These are phyloP conservation scores for Montipora sp. DNA, from an alignment of 64 coral and sea anemone species.

Conservation along the genomic window DNA sequence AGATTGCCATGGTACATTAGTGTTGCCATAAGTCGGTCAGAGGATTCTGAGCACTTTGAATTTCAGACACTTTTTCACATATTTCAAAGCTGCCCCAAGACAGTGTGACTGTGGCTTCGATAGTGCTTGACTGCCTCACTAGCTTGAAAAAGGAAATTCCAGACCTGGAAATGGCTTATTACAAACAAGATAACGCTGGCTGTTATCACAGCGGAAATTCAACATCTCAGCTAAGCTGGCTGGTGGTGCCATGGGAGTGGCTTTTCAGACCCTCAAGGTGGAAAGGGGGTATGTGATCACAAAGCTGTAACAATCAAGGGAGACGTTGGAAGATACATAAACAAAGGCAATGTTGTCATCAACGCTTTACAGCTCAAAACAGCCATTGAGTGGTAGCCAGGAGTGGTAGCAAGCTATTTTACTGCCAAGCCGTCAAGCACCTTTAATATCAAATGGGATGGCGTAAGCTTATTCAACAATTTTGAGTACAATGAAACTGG, in stretches of 20 bases:
- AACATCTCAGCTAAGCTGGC: conserved; percentile 12
- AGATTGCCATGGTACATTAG: conserved; percentile 68
- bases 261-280: conserved; percentile 38
- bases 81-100: conserved; percentile 72
- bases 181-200: conserved; percentile 69
- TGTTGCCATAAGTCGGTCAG: conserved; percentile 35
- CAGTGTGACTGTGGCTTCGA: conserved; percentile 49
- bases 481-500: conserved; percentile 68
- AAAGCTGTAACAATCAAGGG: conserved; percentile 35
- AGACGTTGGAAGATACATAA: conserved; percentile 39
- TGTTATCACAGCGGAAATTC: conserved; percentile 54
- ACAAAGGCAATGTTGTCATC: conserved; percentile 48
- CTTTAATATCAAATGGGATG: conserved; percentile 60
- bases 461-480: conserved; percentile 68
- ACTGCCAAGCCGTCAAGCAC: conserved; percentile 41
- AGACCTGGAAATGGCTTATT: conserved; percentile 27
- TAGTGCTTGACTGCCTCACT: conserved; percentile 45
- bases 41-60: conserved; percentile 53
- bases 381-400: conserved; percentile 62
- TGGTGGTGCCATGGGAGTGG: neutral
- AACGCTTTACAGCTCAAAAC: conserved; percentile 59
- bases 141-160: conserved; percentile 37
- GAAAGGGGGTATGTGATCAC: conserved; percentile 18
- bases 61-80: conserved; percentile 51
- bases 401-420: conserved; percentile 55